Evolutionary conservation across 2,888 invertebrate genomes (phyloP).

Genomic region (Venustoraphidia nigricollis): DNA sequence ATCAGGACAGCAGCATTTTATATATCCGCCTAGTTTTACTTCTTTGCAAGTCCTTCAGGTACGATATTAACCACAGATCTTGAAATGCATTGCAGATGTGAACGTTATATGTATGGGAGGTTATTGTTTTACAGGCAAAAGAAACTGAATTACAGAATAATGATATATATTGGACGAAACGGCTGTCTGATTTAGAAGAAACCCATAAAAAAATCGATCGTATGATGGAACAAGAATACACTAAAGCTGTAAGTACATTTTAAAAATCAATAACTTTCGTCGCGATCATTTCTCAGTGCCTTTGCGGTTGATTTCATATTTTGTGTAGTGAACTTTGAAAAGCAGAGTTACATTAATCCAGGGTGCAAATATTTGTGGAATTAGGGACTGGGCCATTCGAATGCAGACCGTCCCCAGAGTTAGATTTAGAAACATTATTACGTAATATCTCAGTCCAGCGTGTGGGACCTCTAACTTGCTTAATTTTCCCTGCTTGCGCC

Average conservation of each 20-base stretch:
- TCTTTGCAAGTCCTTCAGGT: slow-evolving; percentile 32
- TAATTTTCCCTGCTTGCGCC: too few species aligned
- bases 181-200: slow-evolving; percentile 35
- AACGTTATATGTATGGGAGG: too few species aligned
- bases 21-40: slow-evolving; percentile 25
- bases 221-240: slow-evolving; percentile 39
- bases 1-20: slow-evolving; percentile 13
- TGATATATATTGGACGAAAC: slow-evolving; percentile 42
- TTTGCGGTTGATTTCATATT: background rate
- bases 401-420: background rate
- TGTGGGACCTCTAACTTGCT: too few species aligned
- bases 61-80: slow-evolving; percentile 12
- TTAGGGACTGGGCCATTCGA: background rate
- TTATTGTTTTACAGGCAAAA: slow-evolving; percentile 28
- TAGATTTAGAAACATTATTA: background rate
- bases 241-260: slow-evolving; percentile 29
- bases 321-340: background rate
- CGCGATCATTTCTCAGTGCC: background rate
- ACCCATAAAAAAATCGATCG: slow-evolving; percentile 37
- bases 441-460: too few species aligned
- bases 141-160: slow-evolving; percentile 39
- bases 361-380: background rate
- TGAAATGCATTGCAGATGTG: too few species aligned
- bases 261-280: slow-evolving; percentile 1
- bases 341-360: background rate